Conservation (phyloP, 1,140 invertebrate genomes). For the Lepidurus arcticus region DNA sequence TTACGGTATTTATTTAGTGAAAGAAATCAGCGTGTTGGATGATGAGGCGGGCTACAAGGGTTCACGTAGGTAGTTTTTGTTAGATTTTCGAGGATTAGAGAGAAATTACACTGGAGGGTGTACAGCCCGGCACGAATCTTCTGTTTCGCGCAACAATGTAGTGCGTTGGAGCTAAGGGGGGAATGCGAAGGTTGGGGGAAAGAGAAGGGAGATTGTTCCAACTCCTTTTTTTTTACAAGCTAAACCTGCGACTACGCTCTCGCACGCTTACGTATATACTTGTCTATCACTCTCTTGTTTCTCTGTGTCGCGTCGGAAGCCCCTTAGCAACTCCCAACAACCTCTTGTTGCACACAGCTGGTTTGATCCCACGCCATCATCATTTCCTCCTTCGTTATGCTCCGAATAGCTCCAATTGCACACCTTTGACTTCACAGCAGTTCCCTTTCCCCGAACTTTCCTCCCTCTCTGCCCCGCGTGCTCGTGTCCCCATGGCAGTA, state of each 20-base stretch:
- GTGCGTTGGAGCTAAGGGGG: neutral
- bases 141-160: neutral
- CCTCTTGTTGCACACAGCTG: constrained; percentile 21
- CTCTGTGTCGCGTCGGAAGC: neutral
- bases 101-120: neutral
- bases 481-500: neutral
- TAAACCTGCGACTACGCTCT: neutral
- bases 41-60: too few species aligned
- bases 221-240: neutral
- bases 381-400: constrained; percentile 18
- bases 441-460: neutral
- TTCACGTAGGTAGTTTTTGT: too few species aligned
- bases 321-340: constrained; percentile 21
- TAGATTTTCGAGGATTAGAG: neutral
- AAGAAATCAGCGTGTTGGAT: too few species aligned
- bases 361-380: constrained; percentile 21
- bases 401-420: constrained; percentile 4
- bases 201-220: neutral
- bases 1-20: too few species aligned
- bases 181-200: neutral
- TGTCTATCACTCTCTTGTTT: neutral
- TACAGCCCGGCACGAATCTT: constrained; percentile 6
- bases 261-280: neutral
- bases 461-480: neutral
- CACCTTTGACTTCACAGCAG: constrained; percentile 18